phyloP scores from a whole-genome alignment of 2,113 vertebrate species.

The Salvelinus alpinus region DNA sequence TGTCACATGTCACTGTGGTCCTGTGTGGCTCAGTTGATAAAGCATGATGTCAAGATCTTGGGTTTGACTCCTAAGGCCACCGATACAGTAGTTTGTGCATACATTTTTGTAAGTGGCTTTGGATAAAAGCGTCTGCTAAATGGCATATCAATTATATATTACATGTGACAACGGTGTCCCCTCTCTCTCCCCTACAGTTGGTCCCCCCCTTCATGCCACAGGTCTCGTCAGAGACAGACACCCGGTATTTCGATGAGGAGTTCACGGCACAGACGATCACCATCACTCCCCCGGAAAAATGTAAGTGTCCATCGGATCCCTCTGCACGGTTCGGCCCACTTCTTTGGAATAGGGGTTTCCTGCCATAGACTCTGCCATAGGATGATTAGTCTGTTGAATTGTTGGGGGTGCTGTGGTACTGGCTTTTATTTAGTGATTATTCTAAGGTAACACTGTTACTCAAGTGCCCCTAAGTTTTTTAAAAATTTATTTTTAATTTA shows the following conservation, averaged over 20 bases:
- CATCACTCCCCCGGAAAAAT: slow-evolving; percentile 78
- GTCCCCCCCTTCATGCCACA: slow-evolving; percentile 76
- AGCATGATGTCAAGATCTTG: too few relatives aligned
- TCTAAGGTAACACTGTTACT: too few relatives aligned
- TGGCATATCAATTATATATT: too few relatives aligned
- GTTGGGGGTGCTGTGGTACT: too few relatives aligned
- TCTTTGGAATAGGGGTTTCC: neutral
- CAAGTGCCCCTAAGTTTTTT: too few relatives aligned
- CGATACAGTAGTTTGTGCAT: neutral
- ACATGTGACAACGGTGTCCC: neutral
- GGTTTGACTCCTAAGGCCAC: too few relatives aligned
- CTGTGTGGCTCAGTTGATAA: too few relatives aligned
- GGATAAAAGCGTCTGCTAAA: too few relatives aligned
- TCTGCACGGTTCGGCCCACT: slow-evolving; percentile 24
- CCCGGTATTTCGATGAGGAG: slow-evolving; percentile 80
- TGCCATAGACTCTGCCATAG: neutral
- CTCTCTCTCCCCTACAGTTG: slow-evolving; percentile 55
- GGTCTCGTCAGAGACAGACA: slow-evolving; percentile 76
- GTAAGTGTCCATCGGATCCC: slow-evolving; percentile 35
- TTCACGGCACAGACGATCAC: slow-evolving; percentile 82
- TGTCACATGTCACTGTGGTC: too few relatives aligned
- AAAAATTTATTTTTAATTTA: too few relatives aligned
- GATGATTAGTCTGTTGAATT: neutral
- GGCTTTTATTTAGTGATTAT: too few relatives aligned
- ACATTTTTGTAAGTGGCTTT: neutral